A percentile compares a stretch with the other conserved stretches of the same genome.
Conservation (phyloP, 2,113 vertebrate genomes). For the Addax nasomaculatus region DNA sequence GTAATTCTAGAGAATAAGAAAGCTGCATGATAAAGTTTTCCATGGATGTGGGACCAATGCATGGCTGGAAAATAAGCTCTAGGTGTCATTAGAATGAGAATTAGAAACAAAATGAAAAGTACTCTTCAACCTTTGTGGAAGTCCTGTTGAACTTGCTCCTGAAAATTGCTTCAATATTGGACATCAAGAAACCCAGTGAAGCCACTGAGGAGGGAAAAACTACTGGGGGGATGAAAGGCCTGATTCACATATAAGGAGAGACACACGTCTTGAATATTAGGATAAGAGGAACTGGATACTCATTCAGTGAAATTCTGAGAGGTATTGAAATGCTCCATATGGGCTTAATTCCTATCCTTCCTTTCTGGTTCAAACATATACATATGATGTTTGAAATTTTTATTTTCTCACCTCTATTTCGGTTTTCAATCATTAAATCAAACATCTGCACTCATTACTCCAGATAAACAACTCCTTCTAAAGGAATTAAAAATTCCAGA, state of each 20-base stretch:
- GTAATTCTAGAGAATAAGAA: not conserved
- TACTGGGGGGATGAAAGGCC: not conserved
- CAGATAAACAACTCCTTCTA: not conserved
- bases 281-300: not conserved
- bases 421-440: not conserved
- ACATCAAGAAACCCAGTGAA: not conserved
- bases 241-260: not conserved
- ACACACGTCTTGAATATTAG: not conserved
- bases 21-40: not conserved
- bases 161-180: not conserved
- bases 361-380: not conserved
- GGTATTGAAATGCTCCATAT: not conserved
- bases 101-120: slow-evolving; percentile 10
- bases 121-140: not conserved
- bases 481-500: not conserved
- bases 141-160: not conserved
- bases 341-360: not conserved
- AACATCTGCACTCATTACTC: not conserved
- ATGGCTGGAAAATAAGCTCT: not conserved
- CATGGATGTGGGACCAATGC: not conserved
- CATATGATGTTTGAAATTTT: not conserved
- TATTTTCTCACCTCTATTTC: not conserved
- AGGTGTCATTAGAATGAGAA: not conserved
- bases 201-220: not conserved
- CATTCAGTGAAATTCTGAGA: not conserved